phyloP scores from a whole-genome alignment of 2,888 invertebrate species.

The Altica lythri region DNA sequence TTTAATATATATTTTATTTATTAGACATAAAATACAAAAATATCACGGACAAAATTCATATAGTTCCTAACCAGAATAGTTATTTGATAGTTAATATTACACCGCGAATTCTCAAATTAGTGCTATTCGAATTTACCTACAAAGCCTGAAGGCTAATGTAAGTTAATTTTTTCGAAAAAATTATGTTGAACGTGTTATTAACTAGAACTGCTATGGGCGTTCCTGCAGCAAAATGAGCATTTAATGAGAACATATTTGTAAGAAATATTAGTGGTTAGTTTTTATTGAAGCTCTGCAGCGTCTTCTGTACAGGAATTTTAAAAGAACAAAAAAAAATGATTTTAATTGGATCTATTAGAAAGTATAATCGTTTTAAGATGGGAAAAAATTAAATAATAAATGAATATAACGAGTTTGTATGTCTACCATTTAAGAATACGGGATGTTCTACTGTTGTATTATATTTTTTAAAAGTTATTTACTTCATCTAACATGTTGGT shows the following conservation, averaged over 20 bases:
- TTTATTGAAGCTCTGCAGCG: slow-evolving; percentile 11
- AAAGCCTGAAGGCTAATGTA: slow-evolving; percentile 8
- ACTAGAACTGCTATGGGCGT: slow-evolving; percentile 17
- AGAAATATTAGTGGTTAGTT: slow-evolving; percentile 19
- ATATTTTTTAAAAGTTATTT: too few relatives aligned
- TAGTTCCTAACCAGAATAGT: too few relatives aligned
- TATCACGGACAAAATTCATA: too few relatives aligned
- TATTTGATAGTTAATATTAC: not conserved
- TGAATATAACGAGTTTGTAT: not conserved
- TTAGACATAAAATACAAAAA: too few relatives aligned
- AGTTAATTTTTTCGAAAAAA: slow-evolving; percentile 15
- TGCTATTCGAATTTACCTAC: not conserved
- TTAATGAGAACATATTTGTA: slow-evolving; percentile 23
- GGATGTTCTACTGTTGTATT: too few relatives aligned
- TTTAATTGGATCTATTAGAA: slow-evolving; percentile 15
- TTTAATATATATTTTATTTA: too few relatives aligned
- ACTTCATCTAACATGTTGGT: too few relatives aligned
- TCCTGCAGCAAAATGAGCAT: slow-evolving; percentile 21
- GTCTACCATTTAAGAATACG: too few relatives aligned
- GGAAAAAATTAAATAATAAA: not conserved
- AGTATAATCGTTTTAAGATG: slow-evolving; percentile 1
- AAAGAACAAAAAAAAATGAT: slow-evolving; percentile 13
- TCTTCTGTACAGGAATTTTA: slow-evolving; percentile 5
- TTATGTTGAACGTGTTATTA: slow-evolving; percentile 25
- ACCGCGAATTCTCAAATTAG: not conserved